A percentile compares a stretch with the other conserved stretches of the same genome.
Evolutionary conservation across 2,113 vertebrate genomes (phyloP).

Genomic region (Brevimyrus niger): DNA sequence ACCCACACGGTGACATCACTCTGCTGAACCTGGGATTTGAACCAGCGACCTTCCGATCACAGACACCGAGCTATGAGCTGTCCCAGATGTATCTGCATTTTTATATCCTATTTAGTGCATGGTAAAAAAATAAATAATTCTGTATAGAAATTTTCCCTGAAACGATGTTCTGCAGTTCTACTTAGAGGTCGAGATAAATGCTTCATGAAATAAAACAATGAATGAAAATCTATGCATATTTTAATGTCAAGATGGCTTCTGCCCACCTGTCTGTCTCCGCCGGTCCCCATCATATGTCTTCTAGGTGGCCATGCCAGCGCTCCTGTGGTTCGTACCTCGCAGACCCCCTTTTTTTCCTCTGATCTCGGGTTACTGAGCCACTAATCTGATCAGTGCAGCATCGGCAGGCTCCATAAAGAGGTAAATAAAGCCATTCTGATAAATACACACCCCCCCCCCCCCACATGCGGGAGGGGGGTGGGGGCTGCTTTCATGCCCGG

Average conservation of each 20-base stretch:
- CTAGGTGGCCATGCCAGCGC: not conserved
- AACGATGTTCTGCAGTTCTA: not conserved
- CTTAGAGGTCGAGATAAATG: not conserved
- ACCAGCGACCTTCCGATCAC: not conserved
- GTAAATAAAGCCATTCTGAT: conserved; percentile 1
- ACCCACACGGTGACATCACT: not conserved
- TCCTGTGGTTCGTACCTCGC: not conserved
- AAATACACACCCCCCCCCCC: not conserved
- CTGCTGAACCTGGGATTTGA: not conserved
- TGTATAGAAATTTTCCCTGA: not conserved
- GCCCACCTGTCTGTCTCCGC: conserved; percentile 21
- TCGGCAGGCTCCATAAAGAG: not conserved
- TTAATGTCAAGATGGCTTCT: not conserved
- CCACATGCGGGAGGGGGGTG: not conserved
- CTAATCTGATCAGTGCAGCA: not conserved
- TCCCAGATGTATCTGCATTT: not conserved
- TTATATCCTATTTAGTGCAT: not conserved
- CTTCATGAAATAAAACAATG: not conserved
- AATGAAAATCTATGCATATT: not conserved
- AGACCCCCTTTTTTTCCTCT: not conserved
- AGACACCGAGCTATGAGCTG: not conserved
- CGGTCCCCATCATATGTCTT: not conserved
- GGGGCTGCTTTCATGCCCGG: conserved; percentile 5
- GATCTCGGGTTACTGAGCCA: not conserved
- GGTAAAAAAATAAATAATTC: not conserved